Percentiles rank a stretch among this genome's conserved stretches.
phyloP scores from a whole-genome alignment of 2,888 invertebrate genomes.

The Lumbricus terrestris region DNA sequence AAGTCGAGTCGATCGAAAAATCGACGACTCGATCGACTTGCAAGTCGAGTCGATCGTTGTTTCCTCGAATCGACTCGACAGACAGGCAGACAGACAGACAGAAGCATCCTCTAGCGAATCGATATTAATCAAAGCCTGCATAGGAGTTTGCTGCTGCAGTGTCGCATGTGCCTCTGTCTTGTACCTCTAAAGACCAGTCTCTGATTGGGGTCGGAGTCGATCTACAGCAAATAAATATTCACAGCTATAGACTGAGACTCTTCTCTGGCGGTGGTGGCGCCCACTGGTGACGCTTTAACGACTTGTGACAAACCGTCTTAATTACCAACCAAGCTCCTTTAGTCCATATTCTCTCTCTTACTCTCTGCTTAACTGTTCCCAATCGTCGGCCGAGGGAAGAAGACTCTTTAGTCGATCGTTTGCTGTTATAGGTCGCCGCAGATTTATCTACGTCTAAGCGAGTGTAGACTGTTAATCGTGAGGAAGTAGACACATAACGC shows the following conservation, averaged over 20 bases:
- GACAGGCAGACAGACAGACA: not conserved
- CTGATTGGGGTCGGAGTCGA: not conserved
- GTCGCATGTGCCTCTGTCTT: not conserved
- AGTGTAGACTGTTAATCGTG: not conserved
- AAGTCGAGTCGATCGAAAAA: too few relatives aligned
- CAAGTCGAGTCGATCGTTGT: too few relatives aligned
- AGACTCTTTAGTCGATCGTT: not conserved
- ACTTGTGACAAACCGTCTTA: not conserved
- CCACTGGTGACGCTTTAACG: not conserved
- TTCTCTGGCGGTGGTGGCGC: not conserved
- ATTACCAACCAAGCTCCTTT: not conserved
- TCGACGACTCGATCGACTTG: too few relatives aligned
- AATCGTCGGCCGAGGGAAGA: too few relatives aligned
- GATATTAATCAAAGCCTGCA: not conserved
- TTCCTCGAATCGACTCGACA: too few relatives aligned
- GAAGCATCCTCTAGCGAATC: not conserved
- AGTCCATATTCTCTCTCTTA: too few relatives aligned
- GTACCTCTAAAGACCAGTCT: not conserved
- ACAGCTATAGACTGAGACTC: too few relatives aligned
- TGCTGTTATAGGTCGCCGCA: not conserved
- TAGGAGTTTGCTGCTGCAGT: too few relatives aligned
- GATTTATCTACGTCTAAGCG: not conserved
- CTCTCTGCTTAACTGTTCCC: not conserved
- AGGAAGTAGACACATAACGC: not conserved
- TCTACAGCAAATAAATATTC: not conserved